phyloP scores from a whole-genome alignment of 2,888 invertebrate genomes.

The Tachina fera region DNA sequence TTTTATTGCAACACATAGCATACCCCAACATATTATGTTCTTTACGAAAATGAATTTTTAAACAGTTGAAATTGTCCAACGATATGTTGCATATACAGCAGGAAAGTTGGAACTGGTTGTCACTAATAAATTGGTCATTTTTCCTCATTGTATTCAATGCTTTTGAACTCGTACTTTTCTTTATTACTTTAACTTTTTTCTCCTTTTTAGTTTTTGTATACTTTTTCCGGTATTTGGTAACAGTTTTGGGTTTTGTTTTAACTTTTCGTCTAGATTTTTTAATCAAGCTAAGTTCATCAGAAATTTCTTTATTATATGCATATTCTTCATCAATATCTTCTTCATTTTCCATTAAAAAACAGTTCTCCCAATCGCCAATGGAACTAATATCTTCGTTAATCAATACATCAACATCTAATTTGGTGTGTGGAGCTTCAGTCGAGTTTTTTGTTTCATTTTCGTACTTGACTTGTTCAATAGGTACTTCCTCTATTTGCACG shows the following conservation, averaged over 20 bases:
- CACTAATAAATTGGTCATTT: not conserved
- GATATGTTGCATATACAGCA: constrained; percentile 61
- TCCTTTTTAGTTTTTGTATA: constrained; percentile 39
- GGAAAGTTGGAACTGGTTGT: constrained; percentile 49
- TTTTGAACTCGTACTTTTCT: not conserved
- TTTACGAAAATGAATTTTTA: constrained; percentile 62
- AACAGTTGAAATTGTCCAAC: constrained; percentile 43
- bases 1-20: constrained; percentile 79
- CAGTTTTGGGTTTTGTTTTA: constrained; percentile 16
- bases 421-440: not conserved
- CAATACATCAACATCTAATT: not conserved
- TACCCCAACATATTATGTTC: constrained; percentile 76
- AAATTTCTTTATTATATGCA: not conserved
- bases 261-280: constrained; percentile 16
- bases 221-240: constrained; percentile 47
- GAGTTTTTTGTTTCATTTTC: constrained; percentile 30
- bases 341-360: constrained; percentile 12
- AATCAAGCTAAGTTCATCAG: constrained; percentile 1
- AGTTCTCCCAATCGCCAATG: constrained; percentile 19
- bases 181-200: constrained; percentile 24
- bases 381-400: constrained; percentile 9
- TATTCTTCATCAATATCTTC: not conserved
- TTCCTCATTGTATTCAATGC: not conserved
- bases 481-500: constrained; percentile 17
- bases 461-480: constrained; percentile 35